phyloP scores from a whole-genome alignment of 1,140 invertebrate genomes.

The Brachystomella parvula region DNA sequence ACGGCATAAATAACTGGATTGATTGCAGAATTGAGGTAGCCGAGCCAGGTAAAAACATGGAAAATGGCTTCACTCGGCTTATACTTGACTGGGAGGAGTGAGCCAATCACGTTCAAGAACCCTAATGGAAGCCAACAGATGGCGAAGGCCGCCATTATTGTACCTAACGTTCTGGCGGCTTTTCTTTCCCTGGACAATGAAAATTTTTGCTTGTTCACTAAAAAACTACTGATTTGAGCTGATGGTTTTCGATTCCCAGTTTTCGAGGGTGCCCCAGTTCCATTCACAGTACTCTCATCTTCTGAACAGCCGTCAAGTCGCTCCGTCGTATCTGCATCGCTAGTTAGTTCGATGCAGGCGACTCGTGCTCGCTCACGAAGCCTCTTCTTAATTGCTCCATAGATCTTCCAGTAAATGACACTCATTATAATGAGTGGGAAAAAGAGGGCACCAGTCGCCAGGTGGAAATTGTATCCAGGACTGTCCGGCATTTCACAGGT shows the following conservation, averaged over 20 bases:
- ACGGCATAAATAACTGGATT: slow-evolving; percentile 94
- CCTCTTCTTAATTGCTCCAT: slow-evolving; percentile 16
- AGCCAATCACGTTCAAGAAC: slow-evolving; percentile 87
- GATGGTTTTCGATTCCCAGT: slow-evolving; percentile 14
- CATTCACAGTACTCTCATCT: background rate
- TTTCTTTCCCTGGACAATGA: slow-evolving; percentile 84
- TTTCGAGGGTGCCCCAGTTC: background rate
- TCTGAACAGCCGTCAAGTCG: background rate
- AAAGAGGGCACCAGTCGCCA: slow-evolving; percentile 27
- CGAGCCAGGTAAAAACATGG: slow-evolving; percentile 76
- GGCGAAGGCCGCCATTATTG: slow-evolving; percentile 84
- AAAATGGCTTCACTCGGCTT: slow-evolving; percentile 80
- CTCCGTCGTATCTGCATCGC: slow-evolving; percentile 12
- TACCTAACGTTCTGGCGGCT: slow-evolving; percentile 82
- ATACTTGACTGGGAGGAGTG: slow-evolving; percentile 68
- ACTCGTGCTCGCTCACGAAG: slow-evolving; percentile 21
- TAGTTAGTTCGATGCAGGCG: slow-evolving; percentile 14
- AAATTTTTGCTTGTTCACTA: slow-evolving; percentile 86
- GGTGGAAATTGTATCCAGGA: slow-evolving; percentile 23
- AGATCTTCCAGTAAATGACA: slow-evolving; percentile 27
- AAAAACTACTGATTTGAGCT: slow-evolving; percentile 61
- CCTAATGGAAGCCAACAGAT: slow-evolving; percentile 85
- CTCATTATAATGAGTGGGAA: slow-evolving; percentile 30
- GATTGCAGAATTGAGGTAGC: slow-evolving; percentile 82
- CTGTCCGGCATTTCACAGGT: slow-evolving; percentile 42